Evolutionary conservation across 30 jellyfish, hydroid and myxozoan species (phyloP), one percentile per base, ranked within the genome.

Genomic region (Chrysaora quinquecirrha): DNA sequence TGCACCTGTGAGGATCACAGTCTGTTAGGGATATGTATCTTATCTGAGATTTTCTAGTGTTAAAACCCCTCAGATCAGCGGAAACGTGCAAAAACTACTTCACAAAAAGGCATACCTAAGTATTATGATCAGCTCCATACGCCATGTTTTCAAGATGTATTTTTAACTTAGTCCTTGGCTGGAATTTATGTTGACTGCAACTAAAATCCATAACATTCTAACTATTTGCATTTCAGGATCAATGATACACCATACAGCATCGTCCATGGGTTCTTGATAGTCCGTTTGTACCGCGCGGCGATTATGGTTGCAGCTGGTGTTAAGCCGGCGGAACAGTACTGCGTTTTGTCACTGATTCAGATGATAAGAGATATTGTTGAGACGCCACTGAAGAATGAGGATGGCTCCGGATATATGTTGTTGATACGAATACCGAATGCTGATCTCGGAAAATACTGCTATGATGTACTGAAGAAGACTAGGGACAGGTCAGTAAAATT

Each of bases 401-500:
- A 90, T 46, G 97, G 97, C 1, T 83, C 96, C 19, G 97, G 97
- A 4, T 60, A 68, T 65, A 90, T 90, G 97, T 29, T 90, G 82
- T 83, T 90, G 75, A 70, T 90, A 21, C 76, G 97, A 35, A 47
- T 90, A 30, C 97, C 97, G 20, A 54, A 62, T 38, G 35, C 46
- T 27, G 86, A 83, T 7, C 33, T 90, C 54, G 96, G 96, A 14
- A 77, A 65, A 50, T 84, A 90, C 62, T 90, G 87, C 49, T 81
- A 75, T 12, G 84, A 84, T 32, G 70, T 71, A 1, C 78, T 90
- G 80, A 56, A 75, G 43, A 76, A 90, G 30, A 90, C 97, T 11
- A 61, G 97, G 80, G 60, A 90, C 81, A 83, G 90, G 97, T 90
- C n/a, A n/a, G n/a, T n/a, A n/a, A n/a, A n/a, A n/a, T n/a, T n/a